A percentile compares a stretch with the other conserved stretches of the same genome.
These are phyloP conservation scores for Aphidoletes aphidimyza DNA, from an alignment of 2,888 invertebrate genomes.

Conservation along the genomic window DNA sequence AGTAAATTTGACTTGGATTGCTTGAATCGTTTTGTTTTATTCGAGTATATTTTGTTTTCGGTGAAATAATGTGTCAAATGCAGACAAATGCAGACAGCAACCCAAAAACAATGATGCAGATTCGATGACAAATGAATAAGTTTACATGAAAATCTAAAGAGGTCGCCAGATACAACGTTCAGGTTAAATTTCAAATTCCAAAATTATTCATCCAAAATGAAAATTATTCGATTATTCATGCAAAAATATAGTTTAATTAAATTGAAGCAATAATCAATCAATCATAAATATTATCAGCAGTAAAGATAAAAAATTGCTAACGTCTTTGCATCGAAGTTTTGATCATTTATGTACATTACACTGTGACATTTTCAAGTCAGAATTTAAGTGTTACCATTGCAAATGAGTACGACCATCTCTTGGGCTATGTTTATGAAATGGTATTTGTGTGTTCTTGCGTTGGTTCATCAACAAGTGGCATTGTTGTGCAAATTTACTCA, in stretches of 20 bases:
- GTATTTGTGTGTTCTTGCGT: neutral
- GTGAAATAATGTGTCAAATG: neutral
- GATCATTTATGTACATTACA: neutral
- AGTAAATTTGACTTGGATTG: neutral
- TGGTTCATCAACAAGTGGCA: conserved; percentile 1
- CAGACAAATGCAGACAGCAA: neutral
- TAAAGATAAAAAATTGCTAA: too few species aligned
- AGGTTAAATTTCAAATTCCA: neutral
- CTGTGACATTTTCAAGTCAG: neutral
- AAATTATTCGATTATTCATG: too few species aligned
- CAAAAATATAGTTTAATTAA: too few species aligned
- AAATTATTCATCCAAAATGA: neutral
- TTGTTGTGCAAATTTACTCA: conserved; percentile 35
- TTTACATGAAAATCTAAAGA: neutral
- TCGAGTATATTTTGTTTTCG: neutral
- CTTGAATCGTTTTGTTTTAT: neutral
- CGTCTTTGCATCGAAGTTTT: too few species aligned
- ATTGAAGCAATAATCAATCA: too few species aligned
- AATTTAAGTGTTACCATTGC: neutral
- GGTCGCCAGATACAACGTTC: neutral
- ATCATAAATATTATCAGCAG: too few species aligned
- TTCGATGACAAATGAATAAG: neutral
- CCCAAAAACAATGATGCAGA: conserved; percentile 1
- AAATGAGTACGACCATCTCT: neutral
- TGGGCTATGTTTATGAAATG: neutral